A percentile compares a stretch with the other conserved stretches of the same genome.
Evolutionary conservation across 2,797 vertebrate species (phyloP).

Genomic region (Periophthalmus magnuspinnatus): DNA sequence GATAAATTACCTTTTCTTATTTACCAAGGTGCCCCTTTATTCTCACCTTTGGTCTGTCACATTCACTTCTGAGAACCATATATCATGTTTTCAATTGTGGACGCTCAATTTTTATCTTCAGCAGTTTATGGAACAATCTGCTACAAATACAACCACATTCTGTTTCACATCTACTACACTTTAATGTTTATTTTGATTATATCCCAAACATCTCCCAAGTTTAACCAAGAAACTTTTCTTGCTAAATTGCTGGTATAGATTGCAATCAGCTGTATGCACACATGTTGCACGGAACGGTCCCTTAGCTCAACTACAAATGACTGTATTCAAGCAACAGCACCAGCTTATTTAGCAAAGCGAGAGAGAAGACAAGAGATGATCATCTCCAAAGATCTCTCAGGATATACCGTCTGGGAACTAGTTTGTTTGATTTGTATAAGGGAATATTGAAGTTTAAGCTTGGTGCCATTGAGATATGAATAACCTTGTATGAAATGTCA

Average conservation of each 20-base stretch:
- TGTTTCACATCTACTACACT: conserved; percentile 38
- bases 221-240: neutral
- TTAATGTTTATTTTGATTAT: conserved; percentile 41
- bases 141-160: conserved; percentile 27
- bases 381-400: conserved; percentile 20
- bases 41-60: conserved; percentile 43
- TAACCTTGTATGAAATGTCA: neutral
- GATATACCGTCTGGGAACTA: conserved; percentile 1
- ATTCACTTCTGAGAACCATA: conserved; percentile 19
- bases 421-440: neutral
- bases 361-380: conserved; percentile 14
- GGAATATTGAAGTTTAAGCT: neutral
- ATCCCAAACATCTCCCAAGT: neutral
- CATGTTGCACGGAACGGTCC: conserved; percentile 18
- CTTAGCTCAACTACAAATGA: conserved; percentile 22
- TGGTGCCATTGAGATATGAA: neutral
- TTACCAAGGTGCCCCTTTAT: conserved; percentile 17
- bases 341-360: conserved; percentile 40
- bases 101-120: conserved; percentile 49
- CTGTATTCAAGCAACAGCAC: conserved; percentile 37
- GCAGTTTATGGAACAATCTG: conserved; percentile 58
- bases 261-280: conserved; percentile 23
- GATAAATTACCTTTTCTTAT: conserved; percentile 15
- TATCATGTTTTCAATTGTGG: conserved; percentile 45
- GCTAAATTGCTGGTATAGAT: conserved; percentile 14